These are phyloP conservation scores for Ptilodon capucinus DNA, from an alignment of 2,888 invertebrate genomes.

Conservation along the genomic window DNA sequence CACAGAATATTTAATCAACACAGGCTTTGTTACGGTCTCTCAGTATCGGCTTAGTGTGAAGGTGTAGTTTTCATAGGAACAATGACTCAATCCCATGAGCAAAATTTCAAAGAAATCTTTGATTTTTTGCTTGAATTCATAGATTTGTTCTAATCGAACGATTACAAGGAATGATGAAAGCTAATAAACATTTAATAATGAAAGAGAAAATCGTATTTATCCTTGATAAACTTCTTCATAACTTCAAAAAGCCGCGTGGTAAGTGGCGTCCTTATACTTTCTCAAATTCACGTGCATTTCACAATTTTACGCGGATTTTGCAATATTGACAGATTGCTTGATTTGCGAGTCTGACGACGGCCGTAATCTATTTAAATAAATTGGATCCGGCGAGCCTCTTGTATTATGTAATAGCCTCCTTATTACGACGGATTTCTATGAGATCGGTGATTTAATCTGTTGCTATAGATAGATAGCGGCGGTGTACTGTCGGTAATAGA, in stretches of 20 bases:
- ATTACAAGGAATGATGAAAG: too few relatives aligned
- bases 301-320: slow-evolving; percentile 1
- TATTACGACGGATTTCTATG: slow-evolving; percentile 22
- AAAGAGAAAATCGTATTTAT: too few relatives aligned
- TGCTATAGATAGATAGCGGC: too few relatives aligned
- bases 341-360: slow-evolving; percentile 9
- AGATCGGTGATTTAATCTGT: neutral
- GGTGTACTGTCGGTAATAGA: too few relatives aligned
- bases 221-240: too few relatives aligned
- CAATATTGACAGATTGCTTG: slow-evolving; percentile 14
- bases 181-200: too few relatives aligned
- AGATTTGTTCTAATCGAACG: too few relatives aligned
- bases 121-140: too few relatives aligned
- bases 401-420: slow-evolving; percentile 15
- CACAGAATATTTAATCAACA: too few relatives aligned
- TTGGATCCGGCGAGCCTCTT: slow-evolving; percentile 15
- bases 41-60: neutral
- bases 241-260: neutral
- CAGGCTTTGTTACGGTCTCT: neutral
- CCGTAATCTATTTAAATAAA: slow-evolving; percentile 26
- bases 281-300: neutral
- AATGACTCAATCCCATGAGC: too few relatives aligned
- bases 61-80: neutral
- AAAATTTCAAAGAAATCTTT: too few relatives aligned
- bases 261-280: neutral